Conservation (phyloP, 2,797 vertebrate genomes). For the Chelonia mydas region DNA sequence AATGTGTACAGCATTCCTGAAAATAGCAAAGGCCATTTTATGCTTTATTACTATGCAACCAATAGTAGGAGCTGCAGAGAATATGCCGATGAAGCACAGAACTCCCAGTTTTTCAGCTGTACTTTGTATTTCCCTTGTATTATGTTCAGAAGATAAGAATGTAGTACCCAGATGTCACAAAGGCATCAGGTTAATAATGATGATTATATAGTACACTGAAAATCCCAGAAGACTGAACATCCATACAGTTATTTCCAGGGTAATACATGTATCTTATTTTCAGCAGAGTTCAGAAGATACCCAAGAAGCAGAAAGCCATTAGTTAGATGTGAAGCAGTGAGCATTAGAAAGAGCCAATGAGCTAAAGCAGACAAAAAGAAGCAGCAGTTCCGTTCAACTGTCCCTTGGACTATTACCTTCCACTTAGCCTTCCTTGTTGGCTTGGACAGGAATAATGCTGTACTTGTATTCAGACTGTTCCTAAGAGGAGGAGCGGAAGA, state of each 20-base stretch:
- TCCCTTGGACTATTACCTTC: background rate
- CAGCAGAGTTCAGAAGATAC: background rate
- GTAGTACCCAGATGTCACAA: conserved; percentile 29
- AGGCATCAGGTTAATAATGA: conserved; percentile 24
- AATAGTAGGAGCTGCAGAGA: background rate
- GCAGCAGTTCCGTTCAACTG: background rate
- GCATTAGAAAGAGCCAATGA: background rate
- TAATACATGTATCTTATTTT: background rate
- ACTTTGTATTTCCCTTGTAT: background rate
- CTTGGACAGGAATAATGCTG: background rate
- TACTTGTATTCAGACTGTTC: background rate
- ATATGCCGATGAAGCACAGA: background rate
- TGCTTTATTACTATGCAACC: background rate
- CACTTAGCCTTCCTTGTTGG: background rate
- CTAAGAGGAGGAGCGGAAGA: background rate
- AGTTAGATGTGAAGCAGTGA: background rate
- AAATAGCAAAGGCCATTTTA: background rate
- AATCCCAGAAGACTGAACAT: conserved; percentile 4
- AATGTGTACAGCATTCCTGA: background rate
- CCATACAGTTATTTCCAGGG: background rate
- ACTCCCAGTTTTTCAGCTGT: background rate
- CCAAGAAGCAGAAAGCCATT: background rate
- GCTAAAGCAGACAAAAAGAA: background rate
- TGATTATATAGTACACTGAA: conserved; percentile 10
- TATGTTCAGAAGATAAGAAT: conserved; percentile 12